Evolutionary conservation across 2,888 invertebrate species (phyloP).

Genomic region (Iphiclides podalirius): DNA sequence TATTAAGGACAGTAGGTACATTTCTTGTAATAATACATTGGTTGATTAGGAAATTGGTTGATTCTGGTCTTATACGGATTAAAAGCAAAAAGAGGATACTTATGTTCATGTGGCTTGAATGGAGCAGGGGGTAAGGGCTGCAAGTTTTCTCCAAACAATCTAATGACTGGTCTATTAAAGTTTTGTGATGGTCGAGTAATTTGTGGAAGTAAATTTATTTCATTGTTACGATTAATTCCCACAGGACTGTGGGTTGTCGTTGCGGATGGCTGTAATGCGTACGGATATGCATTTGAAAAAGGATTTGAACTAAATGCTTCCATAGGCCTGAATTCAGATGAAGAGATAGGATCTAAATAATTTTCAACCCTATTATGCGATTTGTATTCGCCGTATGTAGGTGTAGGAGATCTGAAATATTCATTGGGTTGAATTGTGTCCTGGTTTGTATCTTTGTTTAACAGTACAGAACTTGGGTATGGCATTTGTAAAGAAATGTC

Average conservation of each 20-base stretch:
- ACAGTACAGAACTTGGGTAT: background rate
- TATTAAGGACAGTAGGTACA: constrained; percentile 8
- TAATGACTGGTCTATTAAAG: background rate
- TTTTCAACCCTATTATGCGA: background rate
- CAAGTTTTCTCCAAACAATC: constrained; percentile 11
- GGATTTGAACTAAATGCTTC: constrained; percentile 11
- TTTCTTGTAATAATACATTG: constrained; percentile 5
- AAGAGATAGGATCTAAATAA: background rate
- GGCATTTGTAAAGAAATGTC: background rate
- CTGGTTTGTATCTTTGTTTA: background rate
- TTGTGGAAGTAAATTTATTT: background rate
- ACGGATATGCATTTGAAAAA: constrained; percentile 19
- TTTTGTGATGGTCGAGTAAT: background rate
- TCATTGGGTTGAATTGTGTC: background rate
- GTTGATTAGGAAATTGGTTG: background rate
- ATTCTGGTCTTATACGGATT: background rate
- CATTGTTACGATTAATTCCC: constrained; percentile 1
- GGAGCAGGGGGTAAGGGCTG: background rate
- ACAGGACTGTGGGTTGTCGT: constrained; percentile 6
- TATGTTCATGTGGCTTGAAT: constrained; percentile 6
- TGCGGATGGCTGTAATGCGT: background rate
- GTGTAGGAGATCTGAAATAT: background rate
- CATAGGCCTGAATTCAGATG: constrained; percentile 3
- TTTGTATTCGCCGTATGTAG: background rate
- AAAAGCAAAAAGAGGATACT: background rate